Evolutionary conservation across 2,113 vertebrate species (phyloP), one percentile per base, ranked within the genome.

Genomic region (Toxostoma redivivum): DNA sequence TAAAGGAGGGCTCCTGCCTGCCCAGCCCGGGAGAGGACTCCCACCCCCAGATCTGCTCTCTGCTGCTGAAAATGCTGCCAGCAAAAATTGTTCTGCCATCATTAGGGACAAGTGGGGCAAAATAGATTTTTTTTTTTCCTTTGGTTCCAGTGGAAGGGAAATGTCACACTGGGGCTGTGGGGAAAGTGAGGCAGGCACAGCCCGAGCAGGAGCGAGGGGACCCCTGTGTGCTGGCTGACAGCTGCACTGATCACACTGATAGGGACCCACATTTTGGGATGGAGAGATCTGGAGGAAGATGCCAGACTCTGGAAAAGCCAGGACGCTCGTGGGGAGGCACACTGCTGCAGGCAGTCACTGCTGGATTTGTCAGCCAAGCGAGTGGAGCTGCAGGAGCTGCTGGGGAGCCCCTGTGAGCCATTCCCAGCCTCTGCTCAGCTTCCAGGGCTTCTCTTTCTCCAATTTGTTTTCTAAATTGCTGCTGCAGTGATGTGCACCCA

Each of bases 111-210:
- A 92, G 67, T 3, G 72, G 74, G 77, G 69, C 53, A 51, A 69
- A 71, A 95, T 7, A 28, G 66, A 77, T 15, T 10, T 30, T 24
- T 38, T 21, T 35, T 16, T 3, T 56, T 58, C 24, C 57, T 87
- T 57, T 35, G 53, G 79, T 79, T 95, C 67, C 88, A 79, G 70
- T 20, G 65, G 88, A 50, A 85, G 67, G 90, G 45, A 91, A 88
- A 91, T 24, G 71, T 90, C 89, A 92, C 76, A 4, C 13, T 30
- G 71, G 67, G 78, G 14, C 5, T n/a, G n/a, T n/a, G 92, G 38
- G 28, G 37, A 15, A 40, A 24, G 74, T 48, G 11, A 79, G 65
- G 87, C 58, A 19, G 0, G 42, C 37, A 7, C 69, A 77, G 45
- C 18, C 22, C 1, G 19, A 1, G 69, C 11, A 31, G 60, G 4